Evolutionary conservation across 2,888 invertebrate species (phyloP).

Genomic region (Aleiodes leptofemur): DNA sequence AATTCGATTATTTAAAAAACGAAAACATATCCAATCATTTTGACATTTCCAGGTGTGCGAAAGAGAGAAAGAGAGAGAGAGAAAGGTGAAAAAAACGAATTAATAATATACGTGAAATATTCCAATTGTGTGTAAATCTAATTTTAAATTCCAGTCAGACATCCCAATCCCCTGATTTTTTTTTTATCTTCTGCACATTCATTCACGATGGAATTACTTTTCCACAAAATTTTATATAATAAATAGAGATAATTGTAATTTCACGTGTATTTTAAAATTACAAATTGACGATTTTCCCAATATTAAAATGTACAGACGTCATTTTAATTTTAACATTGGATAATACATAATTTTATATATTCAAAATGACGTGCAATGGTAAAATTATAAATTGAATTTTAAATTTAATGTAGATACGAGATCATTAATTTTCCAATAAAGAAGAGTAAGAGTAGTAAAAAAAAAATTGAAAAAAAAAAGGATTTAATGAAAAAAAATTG

Average conservation of each 20-base stretch:
- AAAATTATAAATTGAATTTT: conserved; percentile 12
- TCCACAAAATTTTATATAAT: conserved; percentile 1
- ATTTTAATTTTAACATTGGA: conserved; percentile 23
- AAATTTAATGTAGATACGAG: background rate
- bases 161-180: conserved; percentile 1
- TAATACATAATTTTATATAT: background rate
- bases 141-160: conserved; percentile 26
- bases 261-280: background rate
- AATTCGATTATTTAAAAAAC: background rate
- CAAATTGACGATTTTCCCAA: conserved; percentile 21
- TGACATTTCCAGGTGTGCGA: background rate
- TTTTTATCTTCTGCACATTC: background rate
- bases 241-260: conserved; percentile 23
- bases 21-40: background rate
- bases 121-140: conserved; percentile 15
- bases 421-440: conserved; percentile 21
- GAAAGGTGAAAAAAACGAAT: background rate
- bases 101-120: conserved; percentile 25
- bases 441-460: too few species aligned
- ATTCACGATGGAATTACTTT: background rate
- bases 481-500: too few species aligned
- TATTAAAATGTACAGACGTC: conserved; percentile 17
- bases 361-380: conserved; percentile 1
- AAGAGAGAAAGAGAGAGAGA: too few species aligned
- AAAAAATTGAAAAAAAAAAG: too few species aligned